Base-by-base conservation (phyloP, 2,113 vertebrate species). In the Mustelus asterias region DNA sequence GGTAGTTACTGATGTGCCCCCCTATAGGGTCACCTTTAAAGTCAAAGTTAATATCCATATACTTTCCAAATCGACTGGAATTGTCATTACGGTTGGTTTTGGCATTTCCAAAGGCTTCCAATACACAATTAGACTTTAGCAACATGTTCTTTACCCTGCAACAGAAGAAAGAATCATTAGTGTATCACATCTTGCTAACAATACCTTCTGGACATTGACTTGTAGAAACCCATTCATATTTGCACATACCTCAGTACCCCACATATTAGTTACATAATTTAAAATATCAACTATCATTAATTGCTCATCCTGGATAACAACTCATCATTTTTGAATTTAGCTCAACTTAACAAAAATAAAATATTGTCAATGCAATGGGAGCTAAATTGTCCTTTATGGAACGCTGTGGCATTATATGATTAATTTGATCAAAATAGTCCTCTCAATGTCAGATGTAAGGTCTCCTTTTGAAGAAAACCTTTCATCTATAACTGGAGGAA, bases 11-110 rank as follows among this genome's bases (percentile, higher is more conserved):
- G 97, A 99, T 99, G 97, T 99, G 99, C 29, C 99, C 99, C 10
- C 99, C 99, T 95, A 99, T 99, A 0, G 99, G 99, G 96, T 99
- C 99, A 0, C 99, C 99, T 96, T 99, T 99, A 96, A 99, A 99
- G 97, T 99, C 99, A 96, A 99, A 99, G 97, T 99, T 99, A 97
- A 99, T 99, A 97, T 99, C 99, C 99, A 99, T 99, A 96, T 99
- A 99, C 69, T 99, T 99, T 33, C 99, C 99, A 95, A 99, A 99
- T 48, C 99, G 98, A 97, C 99, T 99, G 97, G 99, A 99, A 96
- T 99, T 99, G 97, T 99, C 99, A 0, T 99, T 99, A 80, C 99
- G 98, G 97, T 98, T 99, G 86, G 99, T 99, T 97, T 99, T 99
- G 97, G 99, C 99, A 0, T 99, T 99, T 86, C 99, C 99, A 80